Base-by-base conservation (phyloP, 2,797 vertebrate genomes). In the Notolepis coatsorum region DNA sequence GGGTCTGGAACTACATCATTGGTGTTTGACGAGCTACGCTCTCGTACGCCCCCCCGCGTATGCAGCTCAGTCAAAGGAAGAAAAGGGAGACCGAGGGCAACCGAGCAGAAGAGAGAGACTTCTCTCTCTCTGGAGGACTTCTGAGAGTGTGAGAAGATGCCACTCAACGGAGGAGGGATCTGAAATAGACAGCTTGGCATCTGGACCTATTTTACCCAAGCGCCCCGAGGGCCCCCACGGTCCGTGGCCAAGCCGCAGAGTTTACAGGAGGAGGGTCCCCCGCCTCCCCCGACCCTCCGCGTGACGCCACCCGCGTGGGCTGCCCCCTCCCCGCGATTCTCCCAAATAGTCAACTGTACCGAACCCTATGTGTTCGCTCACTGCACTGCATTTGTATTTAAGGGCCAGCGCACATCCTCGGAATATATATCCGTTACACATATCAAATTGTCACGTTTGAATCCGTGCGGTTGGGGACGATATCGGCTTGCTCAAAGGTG, bases 1-100 rank as follows among this genome's bases (percentile, higher is more conserved):
- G 85, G n/a, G 78, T 87, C 80, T 90, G 88, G 86, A 88, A 88
- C 75, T 76, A 84, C 87, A 81, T 88, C 86, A 85, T 74, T 86
- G 78, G 56, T 81, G 70, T 86, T 87, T 84, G 83, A 79, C 18
- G 37, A 88, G 84, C 84, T 77, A 67, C 47, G 68, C 73, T 77
- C 73, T 77, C 79, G 83, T 82, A 81, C 65, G 68, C 82, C 87
- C 78, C 78, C 69, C 77, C 76, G 63, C 57, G 75, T 82, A n/a
- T 80, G 79, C 20, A 17, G 45, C 3, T 13, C 35, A 42, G 39
- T 20, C 17, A 42, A 9, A 42, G 17, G 10, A 10, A 42, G 39
- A 42, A 84, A 72, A 80, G 65, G 78, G 83, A 33, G 31, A 82
- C 78, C 66, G 75, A 70, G 69, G 87, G 84, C 77, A 79, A 53